phyloP scores from a whole-genome alignment of 2,888 invertebrate genomes.

The Pinctada fucata region DNA sequence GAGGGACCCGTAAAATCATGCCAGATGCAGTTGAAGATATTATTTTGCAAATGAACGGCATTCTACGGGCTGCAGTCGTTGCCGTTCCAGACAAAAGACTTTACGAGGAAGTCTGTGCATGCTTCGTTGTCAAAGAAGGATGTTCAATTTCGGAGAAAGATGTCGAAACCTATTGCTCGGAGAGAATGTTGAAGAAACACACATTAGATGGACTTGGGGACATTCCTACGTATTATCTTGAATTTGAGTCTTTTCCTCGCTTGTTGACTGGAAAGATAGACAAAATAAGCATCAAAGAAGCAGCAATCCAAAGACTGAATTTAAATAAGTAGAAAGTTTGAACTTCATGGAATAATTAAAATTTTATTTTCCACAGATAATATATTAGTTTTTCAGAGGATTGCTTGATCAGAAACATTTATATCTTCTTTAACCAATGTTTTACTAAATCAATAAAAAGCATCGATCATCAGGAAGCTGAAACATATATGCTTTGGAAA shows the following conservation, averaged over 20 bases:
- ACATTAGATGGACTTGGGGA: conserved; percentile 14
- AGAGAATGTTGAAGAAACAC: neutral
- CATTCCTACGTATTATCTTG: conserved; percentile 25
- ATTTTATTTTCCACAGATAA: too few relatives aligned
- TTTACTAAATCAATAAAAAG: too few relatives aligned
- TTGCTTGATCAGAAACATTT: too few relatives aligned
- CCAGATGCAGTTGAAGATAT: conserved; percentile 24
- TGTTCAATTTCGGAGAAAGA: conserved; percentile 11
- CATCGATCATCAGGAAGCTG: too few relatives aligned
- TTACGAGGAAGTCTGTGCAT: conserved; percentile 33
- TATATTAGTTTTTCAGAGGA: too few relatives aligned
- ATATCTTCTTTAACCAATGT: too few relatives aligned
- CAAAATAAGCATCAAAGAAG: conserved; percentile 14
- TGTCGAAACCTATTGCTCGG: conserved; percentile 14
- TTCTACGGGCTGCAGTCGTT: conserved; percentile 6
- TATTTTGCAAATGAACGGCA: conserved; percentile 13
- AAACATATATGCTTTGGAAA: too few relatives aligned
- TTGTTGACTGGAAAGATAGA: conserved; percentile 24
- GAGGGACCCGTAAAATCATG: conserved; percentile 24
- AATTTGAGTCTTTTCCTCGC: conserved; percentile 22
- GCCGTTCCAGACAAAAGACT: conserved; percentile 27
- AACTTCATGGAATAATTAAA: too few relatives aligned
- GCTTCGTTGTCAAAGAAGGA: conserved; percentile 4
- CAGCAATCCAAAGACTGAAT: conserved; percentile 8
- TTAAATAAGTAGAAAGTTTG: neutral